Base-by-base conservation (phyloP, 2,113 vertebrate genomes). In the Fulmarus glacialis region DNA sequence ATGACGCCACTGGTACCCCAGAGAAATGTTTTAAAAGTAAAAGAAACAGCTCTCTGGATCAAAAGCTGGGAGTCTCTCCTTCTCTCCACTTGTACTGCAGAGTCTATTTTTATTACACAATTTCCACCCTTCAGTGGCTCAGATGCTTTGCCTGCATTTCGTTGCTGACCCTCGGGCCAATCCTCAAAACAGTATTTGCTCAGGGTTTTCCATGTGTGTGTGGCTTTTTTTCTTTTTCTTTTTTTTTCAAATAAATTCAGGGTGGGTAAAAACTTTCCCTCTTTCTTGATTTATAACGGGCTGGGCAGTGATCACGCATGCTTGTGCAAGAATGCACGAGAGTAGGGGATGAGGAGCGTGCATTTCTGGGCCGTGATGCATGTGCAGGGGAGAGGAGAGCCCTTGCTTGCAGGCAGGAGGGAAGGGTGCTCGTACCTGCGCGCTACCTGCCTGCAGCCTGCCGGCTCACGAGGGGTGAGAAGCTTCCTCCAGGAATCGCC, bases 131-230 rank as follows among this genome's bases (percentile, higher is more conserved):
- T 87, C 74, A 8, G 83, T 6, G 53, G 36, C 82, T 97, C 84
- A 14, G 78, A 89, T 60, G 45, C 52, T 91, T 85, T 82, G 56
- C 64, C 71, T 23, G 56, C 4, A 2, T 84, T 86, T 95, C 17
- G 5, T 38, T 48, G 74, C 82, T 94, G 91, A 94, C 91, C 81
- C 56, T 23, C 62, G 59, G 81, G 96, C 87, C 87, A 89, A 50
- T 63, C 78, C 83, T 52, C 86, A 42, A 60, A 90, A 86, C 83
- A 84, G 30, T 83, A 70, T 92, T 93, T 95, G 90, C 82, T 92
- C 86, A 64, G 66, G 56, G 42, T 56, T 93, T 79, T 26, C 34
- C 0, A 2, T 1, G 7, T 1, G 36, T 1, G 4, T 7, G 20
- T 15, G 38, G 38, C 18, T 80, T 81, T 72, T 74, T 67, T 5